Base-by-base conservation (phyloP, 2,888 invertebrate species). In the Drosophila setosimentum region DNA sequence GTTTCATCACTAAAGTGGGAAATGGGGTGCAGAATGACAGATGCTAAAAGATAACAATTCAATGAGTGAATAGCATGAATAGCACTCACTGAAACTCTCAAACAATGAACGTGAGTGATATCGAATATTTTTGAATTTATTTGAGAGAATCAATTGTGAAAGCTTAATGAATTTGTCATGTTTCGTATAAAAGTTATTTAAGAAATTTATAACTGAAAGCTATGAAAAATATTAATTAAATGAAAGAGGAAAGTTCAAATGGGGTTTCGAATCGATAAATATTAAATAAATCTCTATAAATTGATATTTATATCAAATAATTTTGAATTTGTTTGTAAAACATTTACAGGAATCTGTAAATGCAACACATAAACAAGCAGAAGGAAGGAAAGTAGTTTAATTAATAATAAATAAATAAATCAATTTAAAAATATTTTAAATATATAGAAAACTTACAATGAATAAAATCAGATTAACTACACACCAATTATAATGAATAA, bases 31-130 rank as follows among this genome's bases (percentile, higher is more conserved):
- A 35, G 18, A 53, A 42, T 33, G 40, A 24, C n/a, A 50, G 54
- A 49, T 30, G 40, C 16, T 8, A 24, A 45, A 45, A 29, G 24
- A 53, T 62, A 21, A 49, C 51, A 63, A 75, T 64, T 62, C 70
- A 21, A 49, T 60, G 48, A 49, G 60, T 24, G 42, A 42, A 29
- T 45, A 27, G 16, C 57, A 50, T 68, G 72, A 74, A 74, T 57
- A 53, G n/a, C 68, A 69, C 29, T 65, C 70, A 40, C 8, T 65
- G 59, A 51, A 24, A 62, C 53, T 48, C 27, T 4, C n/a, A 48
- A 49, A 45, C 53, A 55, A 50, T 51, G 42, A 37, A 27, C 6
- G 27, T 33, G 3, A 45, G 11, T 32, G 24, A 50, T 45, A 64
- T 42, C 24, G 37, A 24, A 18, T 8, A 45, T 49, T 55, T 48